These are phyloP conservation scores for Enteromius treurensis DNA, from an alignment of 2,797 vertebrate species.

Conservation along the genomic window DNA sequence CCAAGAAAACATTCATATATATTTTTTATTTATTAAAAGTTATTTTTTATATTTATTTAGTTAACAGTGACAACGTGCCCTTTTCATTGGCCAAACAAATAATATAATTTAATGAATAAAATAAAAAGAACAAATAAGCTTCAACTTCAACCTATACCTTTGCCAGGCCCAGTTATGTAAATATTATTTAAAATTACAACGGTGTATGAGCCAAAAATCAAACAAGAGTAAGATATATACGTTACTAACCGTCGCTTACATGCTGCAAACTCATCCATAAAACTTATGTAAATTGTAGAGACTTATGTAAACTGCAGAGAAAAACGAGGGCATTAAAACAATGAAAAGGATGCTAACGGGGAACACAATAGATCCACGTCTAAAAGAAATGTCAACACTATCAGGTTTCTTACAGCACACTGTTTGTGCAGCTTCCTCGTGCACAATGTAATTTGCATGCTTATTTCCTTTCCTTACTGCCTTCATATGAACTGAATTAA, in stretches of 20 bases:
- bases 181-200: background rate
- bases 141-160: background rate
- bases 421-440: background rate
- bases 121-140: background rate
- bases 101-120: background rate
- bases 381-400: slow-evolving; percentile 7
- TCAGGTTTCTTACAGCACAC: background rate
- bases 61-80: background rate
- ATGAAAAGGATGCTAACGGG: too few relatives aligned
- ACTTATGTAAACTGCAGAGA: background rate
- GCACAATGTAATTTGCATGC: background rate
- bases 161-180: background rate
- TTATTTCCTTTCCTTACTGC: background rate
- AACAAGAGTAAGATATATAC: background rate
- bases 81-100: background rate
- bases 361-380: background rate
- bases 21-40: too few relatives aligned
- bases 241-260: background rate
- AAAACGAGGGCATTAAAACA: background rate
- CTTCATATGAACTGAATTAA: background rate
- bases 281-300: background rate
- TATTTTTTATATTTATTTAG: background rate
- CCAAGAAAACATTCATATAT: background rate
- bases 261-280: background rate
- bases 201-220: background rate